Evolutionary conservation across 2,797 vertebrate species (phyloP), one percentile per base, ranked within the genome.

Genomic region (Callimico goeldii): DNA sequence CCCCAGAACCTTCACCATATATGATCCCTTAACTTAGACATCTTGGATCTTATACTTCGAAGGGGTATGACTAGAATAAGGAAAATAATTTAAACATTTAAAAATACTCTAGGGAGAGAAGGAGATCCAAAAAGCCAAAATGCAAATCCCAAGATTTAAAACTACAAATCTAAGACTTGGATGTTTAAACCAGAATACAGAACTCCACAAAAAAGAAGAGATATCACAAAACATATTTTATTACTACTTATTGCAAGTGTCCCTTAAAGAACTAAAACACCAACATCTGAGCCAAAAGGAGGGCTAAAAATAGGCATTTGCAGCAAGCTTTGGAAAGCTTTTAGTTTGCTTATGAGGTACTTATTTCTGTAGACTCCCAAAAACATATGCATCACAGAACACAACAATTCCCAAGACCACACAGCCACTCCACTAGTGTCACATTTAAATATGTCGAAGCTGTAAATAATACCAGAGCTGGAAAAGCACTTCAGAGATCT

Each of bases 231-330:
- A 77, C 90, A 76, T 76, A 72, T 96, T 96, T 97, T 91, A 97
- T 98, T 97, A 97, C 95, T 95, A 90, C 93, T 96, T 96, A 97
- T 79, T 90, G 90, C 82, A 75, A 86, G 88, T 92, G 90, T 97
- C 90, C 94, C 97, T 97, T 87, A 95, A 96, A 98, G 87, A 97
- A 91, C 94, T 94, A 96, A 97, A 97, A 97, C 92, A 95, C 72
- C 33, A 96, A 70, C 80, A 96, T 92, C 72, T 50, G 83, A 96
- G 97, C 97, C 97, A 98, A 97, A 98, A 87, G 75, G 33, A 96
- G 17, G 20, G 91, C 97, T 98, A 98, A 98, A 98, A 98, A 98
- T 97, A 98, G 97, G 80, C 92, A 82, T 95, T 83, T 96, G 90
- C 94, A 97, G 52, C 72, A 95, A 95, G 95, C 95, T 96, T 93